A percentile compares a stretch with the other conserved stretches of the same genome.
Evolutionary conservation across 2,888 invertebrate genomes (phyloP).

Genomic region (Lasioglossum figueresi): DNA sequence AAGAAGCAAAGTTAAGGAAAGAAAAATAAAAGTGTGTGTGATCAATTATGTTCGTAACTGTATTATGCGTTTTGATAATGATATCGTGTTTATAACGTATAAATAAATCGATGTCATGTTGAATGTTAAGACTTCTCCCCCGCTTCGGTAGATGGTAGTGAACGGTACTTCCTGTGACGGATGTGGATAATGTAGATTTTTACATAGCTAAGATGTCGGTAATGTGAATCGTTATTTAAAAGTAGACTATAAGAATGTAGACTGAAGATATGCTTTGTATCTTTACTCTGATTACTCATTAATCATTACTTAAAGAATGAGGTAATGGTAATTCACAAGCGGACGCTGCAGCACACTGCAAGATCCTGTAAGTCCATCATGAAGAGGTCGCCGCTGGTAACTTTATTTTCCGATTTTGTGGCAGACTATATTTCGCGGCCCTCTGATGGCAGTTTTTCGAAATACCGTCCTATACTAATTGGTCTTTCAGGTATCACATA

Average conservation of each 20-base stretch:
- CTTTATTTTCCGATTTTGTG: background rate
- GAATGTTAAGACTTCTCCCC: background rate
- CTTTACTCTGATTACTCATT: no score
- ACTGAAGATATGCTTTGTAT: no score
- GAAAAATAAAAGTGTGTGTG: background rate
- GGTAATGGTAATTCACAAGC: background rate
- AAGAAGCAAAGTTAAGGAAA: background rate
- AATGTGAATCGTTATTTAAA: no score
- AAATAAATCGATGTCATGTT: background rate
- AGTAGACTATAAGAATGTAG: no score
- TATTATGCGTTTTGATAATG: background rate
- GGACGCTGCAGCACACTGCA: background rate
- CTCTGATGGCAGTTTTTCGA: background rate
- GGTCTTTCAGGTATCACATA: conserved; percentile 46
- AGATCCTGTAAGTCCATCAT: background rate
- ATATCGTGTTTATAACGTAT: background rate
- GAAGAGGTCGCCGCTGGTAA: background rate
- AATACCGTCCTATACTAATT: conserved; percentile 2
- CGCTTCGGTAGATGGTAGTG: background rate
- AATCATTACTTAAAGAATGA: no score
- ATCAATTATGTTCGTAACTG: background rate
- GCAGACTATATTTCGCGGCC: background rate
- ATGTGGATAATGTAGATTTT: no score
- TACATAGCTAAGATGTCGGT: no score
- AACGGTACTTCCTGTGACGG: background rate